Conservation (phyloP, 2,797 vertebrate species). For the Chromis chromis region DNA sequence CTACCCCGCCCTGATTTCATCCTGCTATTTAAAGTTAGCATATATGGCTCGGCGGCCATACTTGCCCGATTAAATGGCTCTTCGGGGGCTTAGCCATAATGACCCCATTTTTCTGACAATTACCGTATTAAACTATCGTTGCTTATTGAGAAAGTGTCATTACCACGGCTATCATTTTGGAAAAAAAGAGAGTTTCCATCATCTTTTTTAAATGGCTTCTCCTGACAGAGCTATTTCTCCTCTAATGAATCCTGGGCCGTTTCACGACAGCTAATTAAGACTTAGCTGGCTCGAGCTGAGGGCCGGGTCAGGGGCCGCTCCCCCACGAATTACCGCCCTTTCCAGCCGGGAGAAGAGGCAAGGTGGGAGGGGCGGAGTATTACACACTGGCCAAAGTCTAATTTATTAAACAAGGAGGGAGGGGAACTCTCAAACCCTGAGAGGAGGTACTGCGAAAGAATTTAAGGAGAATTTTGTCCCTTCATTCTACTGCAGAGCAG, state of each 20-base stretch:
- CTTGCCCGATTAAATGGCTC: constrained; percentile 88
- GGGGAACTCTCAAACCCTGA: constrained; percentile 36
- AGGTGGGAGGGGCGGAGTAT: constrained; percentile 26
- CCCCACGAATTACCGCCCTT: constrained; percentile 75
- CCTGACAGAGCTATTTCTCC: constrained; percentile 83
- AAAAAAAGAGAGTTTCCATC: constrained; percentile 83
- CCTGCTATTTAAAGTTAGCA: constrained; percentile 81
- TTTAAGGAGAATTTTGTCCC: constrained; percentile 62
- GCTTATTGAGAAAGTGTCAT: constrained; percentile 90
- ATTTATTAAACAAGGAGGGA: constrained; percentile 80
- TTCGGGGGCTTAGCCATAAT: constrained; percentile 84
- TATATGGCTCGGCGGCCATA: constrained; percentile 70
- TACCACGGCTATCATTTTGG: constrained; percentile 80
- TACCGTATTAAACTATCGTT: constrained; percentile 96
- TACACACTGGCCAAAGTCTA: constrained; percentile 81
- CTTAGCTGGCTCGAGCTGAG: constrained; percentile 82
- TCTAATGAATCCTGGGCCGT: constrained; percentile 82
- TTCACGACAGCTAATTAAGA: constrained; percentile 89
- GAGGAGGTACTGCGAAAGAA: constrained; percentile 44
- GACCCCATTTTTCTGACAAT: constrained; percentile 90
- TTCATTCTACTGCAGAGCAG: constrained; percentile 30
- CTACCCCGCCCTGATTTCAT: constrained; percentile 75
- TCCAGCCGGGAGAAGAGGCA: constrained; percentile 50
- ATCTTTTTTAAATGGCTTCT: constrained; percentile 86
- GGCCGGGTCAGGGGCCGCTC: constrained; percentile 82